Base-by-base conservation (phyloP, 2,888 invertebrate species). In the Papilio protenor region DNA sequence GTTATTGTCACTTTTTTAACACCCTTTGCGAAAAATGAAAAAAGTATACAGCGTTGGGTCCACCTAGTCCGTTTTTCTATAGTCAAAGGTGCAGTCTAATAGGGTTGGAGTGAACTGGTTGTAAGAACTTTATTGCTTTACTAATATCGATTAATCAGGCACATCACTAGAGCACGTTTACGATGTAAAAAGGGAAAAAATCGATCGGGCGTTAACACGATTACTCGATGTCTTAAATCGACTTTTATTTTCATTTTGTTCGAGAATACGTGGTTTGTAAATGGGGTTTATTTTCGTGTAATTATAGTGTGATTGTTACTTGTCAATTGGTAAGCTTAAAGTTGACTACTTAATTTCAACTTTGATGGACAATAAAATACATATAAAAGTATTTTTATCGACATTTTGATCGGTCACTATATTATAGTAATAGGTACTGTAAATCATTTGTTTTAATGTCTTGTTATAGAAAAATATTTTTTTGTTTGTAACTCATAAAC, bases 91-190 rank as follows among this genome's bases (percentile, higher is more conserved):
- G 33, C 47, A 47, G 14, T 64, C 77, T 75, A 78, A 78, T 78
- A 52, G 77, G 61, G 75, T 75, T 45, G 23, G 73, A 73, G 18
- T 74, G 72, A 77, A 79, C 79, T 75, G 77, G 79, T 73, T 76
- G 80, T 14, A 79, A 82, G 83, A 84, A 82, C 84, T 89, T 88
- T 88, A 89, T 85, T 87, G 81, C 84, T 81, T 78, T 72, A 84
- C 84, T 86, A 87, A 87, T 89, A 87, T 86, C 89, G 88, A 92
- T 91, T 91, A 90, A 92, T 91, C 90, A 91, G 87, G 84, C 79
- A 80, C 82, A 85, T 87, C 87, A 84, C 79, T 81, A 82, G 82
- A 78, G 84, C 83, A 77, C 80, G 80, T 80, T 81, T 79, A 85
- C 84, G 85, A 84, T 84, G 85, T 84, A 86, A 88, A 87, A 85